These are phyloP conservation scores for Tetanocera ferruginea DNA, from an alignment of 2,888 invertebrate species.

Conservation along the genomic window DNA sequence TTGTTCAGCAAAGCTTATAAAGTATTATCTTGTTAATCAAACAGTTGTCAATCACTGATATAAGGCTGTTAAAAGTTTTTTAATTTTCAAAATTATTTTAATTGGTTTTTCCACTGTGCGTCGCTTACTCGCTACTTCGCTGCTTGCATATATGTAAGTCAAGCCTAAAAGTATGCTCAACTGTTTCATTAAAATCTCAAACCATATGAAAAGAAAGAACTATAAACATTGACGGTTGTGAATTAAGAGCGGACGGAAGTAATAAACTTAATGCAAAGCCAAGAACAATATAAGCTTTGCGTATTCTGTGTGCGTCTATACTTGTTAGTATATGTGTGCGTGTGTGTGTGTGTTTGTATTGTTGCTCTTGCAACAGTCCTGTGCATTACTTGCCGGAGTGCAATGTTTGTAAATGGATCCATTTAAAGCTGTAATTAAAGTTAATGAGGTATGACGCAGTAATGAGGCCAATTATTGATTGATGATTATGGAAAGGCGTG, in stretches of 20 bases:
- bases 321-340: not conserved
- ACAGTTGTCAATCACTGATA: no score
- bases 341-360: not conserved
- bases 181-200: not conserved
- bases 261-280: conserved; percentile 18
- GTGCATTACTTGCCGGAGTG: not conserved
- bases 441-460: conserved; percentile 48
- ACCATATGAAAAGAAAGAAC: not conserved
- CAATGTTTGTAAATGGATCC: conserved; percentile 39
- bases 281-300: not conserved
- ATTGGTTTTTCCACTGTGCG: no score
- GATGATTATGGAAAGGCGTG: not conserved
- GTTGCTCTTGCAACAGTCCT: not conserved
- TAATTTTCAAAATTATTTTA: no score
- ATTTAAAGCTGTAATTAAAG: conserved; percentile 49
- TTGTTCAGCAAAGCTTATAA: no score
- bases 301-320: not conserved
- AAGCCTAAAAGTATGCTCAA: conserved; percentile 9
- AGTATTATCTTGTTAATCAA: no score
- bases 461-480: conserved; percentile 41
- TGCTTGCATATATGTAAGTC: not conserved
- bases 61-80: no score
- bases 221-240: not conserved
- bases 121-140: not conserved
- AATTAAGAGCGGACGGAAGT: conserved; percentile 10